A percentile compares a stretch with the other conserved stretches of the same genome.
phyloP scores from a whole-genome alignment of 1,140 invertebrate species.

The Potamilus streckersoni region DNA sequence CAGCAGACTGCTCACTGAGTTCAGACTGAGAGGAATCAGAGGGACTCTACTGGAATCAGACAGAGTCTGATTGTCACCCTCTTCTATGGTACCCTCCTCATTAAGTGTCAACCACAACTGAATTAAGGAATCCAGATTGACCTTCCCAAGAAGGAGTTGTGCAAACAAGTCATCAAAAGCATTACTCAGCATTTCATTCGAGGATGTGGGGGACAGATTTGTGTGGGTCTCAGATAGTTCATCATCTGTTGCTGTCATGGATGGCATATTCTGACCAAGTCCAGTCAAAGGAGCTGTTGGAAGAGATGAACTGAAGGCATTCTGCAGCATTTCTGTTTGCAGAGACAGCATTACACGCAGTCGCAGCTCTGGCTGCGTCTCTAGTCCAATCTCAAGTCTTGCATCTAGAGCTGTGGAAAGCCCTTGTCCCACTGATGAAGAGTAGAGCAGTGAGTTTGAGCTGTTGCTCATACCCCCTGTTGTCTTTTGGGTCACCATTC shows the following conservation, averaged over 20 bases:
- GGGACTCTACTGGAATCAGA: slow-evolving; percentile 74
- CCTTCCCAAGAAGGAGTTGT: slow-evolving; percentile 71
- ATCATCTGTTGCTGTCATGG: slow-evolving; percentile 48
- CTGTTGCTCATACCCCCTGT: background rate
- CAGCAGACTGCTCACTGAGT: slow-evolving; percentile 79
- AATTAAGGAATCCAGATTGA: slow-evolving; percentile 82
- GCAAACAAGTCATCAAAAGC: slow-evolving; percentile 80
- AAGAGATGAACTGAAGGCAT: slow-evolving; percentile 54
- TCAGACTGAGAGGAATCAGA: slow-evolving; percentile 77
- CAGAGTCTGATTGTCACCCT: slow-evolving; percentile 23
- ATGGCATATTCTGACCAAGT: slow-evolving; percentile 17
- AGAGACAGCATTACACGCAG: slow-evolving; percentile 71
- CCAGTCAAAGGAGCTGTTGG: slow-evolving; percentile 39
- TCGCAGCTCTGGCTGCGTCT: slow-evolving; percentile 78
- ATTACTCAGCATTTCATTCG: slow-evolving; percentile 75
- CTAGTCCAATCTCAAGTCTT: slow-evolving; percentile 81
- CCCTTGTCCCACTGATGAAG: slow-evolving; percentile 38
- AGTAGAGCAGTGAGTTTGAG: background rate
- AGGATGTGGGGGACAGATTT: slow-evolving; percentile 34
- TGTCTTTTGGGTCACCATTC: slow-evolving; percentile 7
- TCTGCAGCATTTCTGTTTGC: slow-evolving; percentile 73
- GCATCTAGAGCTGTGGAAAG: slow-evolving; percentile 81
- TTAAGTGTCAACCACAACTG: slow-evolving; percentile 88
- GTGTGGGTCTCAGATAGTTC: slow-evolving; percentile 46
- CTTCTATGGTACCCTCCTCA: slow-evolving; percentile 53